phyloP scores from a whole-genome alignment of 2,113 vertebrate genomes.

The Pedionomus torquatus region DNA sequence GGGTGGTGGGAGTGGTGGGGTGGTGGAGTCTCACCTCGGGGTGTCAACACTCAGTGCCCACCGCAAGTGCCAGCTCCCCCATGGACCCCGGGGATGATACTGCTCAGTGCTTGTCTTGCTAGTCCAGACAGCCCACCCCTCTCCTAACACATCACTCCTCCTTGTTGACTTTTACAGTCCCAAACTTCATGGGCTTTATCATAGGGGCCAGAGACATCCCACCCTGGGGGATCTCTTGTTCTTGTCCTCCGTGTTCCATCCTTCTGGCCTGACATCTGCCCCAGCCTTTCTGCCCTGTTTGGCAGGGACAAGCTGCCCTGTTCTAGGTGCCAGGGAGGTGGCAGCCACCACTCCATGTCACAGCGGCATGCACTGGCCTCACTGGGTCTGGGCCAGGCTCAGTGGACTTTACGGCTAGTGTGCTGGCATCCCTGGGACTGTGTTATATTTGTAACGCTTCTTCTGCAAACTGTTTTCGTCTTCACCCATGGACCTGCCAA shows the following conservation, averaged over 20 bases:
- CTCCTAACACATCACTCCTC: neutral
- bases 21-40: neutral
- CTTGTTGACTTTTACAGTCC: neutral
- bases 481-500: neutral
- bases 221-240: rapidly evolving
- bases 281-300: neutral
- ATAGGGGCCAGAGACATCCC: neutral
- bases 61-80: rapidly evolving
- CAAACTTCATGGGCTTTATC: neutral
- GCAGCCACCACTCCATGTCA: neutral
- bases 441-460: neutral
- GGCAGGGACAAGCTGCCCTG: neutral
- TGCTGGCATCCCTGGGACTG: neutral
- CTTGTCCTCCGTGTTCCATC: neutral
- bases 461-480: neutral
- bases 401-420: rapidly evolving
- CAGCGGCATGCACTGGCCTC: rapidly evolving
- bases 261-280: neutral
- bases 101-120: neutral
- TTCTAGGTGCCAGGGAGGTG: neutral
- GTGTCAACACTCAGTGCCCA: rapidly evolving
- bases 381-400: neutral
- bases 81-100: no score
- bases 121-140: rapidly evolving
- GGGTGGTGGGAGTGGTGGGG: rapidly evolving